Percentiles rank a stretch among this genome's conserved stretches.
phyloP scores from a whole-genome alignment of 92 coral and sea anemone genomes.

The Porites divaricata region DNA sequence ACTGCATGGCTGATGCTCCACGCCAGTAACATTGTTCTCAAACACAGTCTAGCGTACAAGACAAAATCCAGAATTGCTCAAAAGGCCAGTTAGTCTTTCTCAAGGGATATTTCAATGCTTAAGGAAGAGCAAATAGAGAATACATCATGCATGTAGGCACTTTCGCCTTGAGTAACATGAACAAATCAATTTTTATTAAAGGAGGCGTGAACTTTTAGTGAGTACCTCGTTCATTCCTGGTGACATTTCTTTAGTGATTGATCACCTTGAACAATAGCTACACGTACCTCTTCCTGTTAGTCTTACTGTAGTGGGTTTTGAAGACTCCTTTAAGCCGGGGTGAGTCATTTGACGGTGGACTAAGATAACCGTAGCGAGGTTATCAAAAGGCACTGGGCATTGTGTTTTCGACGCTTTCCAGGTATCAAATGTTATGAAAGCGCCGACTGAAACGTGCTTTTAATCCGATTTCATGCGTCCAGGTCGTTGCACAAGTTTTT shows the following conservation, averaged over 20 bases:
- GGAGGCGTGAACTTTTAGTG: slow-evolving; percentile 2
- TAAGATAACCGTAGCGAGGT: not conserved
- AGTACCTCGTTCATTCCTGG: not conserved
- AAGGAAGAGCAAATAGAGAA: not conserved
- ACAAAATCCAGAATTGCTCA: not conserved
- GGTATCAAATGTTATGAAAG: too few species aligned
- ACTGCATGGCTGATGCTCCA: not conserved
- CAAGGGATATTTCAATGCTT: not conserved
- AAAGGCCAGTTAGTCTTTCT: not conserved
- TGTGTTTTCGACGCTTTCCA: too few species aligned
- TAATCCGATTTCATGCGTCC: too few species aligned
- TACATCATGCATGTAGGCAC: not conserved
- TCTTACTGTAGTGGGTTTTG: not conserved
- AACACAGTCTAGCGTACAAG: not conserved
- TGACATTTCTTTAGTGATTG: not conserved
- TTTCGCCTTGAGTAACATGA: not conserved
- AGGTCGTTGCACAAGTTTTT: too few species aligned
- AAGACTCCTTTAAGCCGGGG: not conserved
- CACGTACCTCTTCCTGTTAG: not conserved
- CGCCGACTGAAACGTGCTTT: too few species aligned
- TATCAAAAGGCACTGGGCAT: too few species aligned
- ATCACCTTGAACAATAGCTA: not conserved
- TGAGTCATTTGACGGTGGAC: not conserved
- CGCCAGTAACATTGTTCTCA: not conserved
- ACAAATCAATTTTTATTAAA: too few species aligned